Evolutionary conservation across 2,888 invertebrate species (phyloP).

Genomic region (Ochropleura plecta): DNA sequence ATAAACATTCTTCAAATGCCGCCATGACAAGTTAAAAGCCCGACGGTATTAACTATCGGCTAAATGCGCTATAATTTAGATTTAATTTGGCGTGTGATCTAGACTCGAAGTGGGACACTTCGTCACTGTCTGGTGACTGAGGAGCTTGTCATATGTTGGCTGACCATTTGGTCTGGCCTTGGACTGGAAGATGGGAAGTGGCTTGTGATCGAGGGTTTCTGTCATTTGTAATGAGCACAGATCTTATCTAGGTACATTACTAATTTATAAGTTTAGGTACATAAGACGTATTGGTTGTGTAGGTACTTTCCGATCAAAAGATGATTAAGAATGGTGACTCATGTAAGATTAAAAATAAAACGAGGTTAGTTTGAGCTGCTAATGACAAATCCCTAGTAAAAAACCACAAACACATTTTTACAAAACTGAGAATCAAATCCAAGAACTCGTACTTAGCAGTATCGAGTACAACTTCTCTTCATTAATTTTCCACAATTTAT

Average conservation of each 20-base stretch:
- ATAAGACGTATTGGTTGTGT: too few relatives aligned
- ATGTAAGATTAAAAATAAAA: not conserved
- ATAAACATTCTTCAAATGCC: conserved; percentile 51
- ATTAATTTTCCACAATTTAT: not conserved
- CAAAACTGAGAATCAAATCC: too few relatives aligned
- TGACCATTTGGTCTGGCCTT: conserved; percentile 9
- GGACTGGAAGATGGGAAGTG: not conserved
- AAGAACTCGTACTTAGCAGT: not conserved
- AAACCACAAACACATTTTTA: too few relatives aligned
- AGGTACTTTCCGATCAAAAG: not conserved
- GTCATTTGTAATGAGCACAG: not conserved
- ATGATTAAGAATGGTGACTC: not conserved
- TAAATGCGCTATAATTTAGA: conserved; percentile 58
- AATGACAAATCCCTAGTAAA: not conserved
- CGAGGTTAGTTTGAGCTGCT: not conserved
- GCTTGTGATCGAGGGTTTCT: not conserved
- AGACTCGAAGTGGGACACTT: conserved; percentile 43
- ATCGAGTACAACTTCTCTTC: too few relatives aligned
- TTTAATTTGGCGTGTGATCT: conserved; percentile 59
- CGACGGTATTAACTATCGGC: conserved; percentile 44
- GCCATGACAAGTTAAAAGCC: conserved; percentile 54
- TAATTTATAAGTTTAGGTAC: not conserved
- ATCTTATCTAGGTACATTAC: not conserved
- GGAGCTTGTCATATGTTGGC: conserved; percentile 29
- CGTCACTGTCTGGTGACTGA: conserved; percentile 51